These are phyloP conservation scores for Remorina albescens DNA, from an alignment of 2,797 vertebrate species.

Conservation along the genomic window DNA sequence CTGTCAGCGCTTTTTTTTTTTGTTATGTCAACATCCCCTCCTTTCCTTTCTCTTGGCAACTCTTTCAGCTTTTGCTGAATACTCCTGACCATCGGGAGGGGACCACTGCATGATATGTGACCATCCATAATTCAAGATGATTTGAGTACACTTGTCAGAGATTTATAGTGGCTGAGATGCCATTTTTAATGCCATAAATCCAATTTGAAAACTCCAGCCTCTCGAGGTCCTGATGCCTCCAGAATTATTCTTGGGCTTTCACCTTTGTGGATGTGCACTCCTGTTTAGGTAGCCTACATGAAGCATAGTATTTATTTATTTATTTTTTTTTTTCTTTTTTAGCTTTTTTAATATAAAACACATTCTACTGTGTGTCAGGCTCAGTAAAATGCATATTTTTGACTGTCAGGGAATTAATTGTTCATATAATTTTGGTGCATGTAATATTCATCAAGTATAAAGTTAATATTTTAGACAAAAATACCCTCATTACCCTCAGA, in stretches of 20 bases:
- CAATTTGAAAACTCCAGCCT: constrained; percentile 52
- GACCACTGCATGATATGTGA: constrained; percentile 36
- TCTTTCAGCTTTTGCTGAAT: constrained; percentile 10
- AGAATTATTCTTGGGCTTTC: constrained; percentile 28
- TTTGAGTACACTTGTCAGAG: constrained; percentile 50
- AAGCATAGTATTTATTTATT: neutral
- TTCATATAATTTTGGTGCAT: neutral
- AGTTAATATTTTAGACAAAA: neutral
- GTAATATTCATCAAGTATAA: neutral
- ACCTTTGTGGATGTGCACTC: constrained; percentile 24
- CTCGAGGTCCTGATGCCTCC: constrained; percentile 29
- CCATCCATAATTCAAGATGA: constrained; percentile 61
- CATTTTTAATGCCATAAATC: constrained; percentile 63
- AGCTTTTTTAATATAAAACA: neutral
- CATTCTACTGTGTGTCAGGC: neutral
- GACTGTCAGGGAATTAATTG: neutral
- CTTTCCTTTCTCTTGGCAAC: neutral
- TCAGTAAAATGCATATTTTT: neutral
- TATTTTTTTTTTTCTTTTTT: neutral
- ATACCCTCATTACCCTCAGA: neutral
- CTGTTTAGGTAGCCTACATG: constrained; percentile 2
- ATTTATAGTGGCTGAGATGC: constrained; percentile 49
- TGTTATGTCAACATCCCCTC: neutral
- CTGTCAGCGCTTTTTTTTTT: constrained; percentile 9
- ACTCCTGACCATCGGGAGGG: constrained; percentile 26